Conservation (phyloP, 2,797 vertebrate genomes). For the Pitangus sulphuratus region DNA sequence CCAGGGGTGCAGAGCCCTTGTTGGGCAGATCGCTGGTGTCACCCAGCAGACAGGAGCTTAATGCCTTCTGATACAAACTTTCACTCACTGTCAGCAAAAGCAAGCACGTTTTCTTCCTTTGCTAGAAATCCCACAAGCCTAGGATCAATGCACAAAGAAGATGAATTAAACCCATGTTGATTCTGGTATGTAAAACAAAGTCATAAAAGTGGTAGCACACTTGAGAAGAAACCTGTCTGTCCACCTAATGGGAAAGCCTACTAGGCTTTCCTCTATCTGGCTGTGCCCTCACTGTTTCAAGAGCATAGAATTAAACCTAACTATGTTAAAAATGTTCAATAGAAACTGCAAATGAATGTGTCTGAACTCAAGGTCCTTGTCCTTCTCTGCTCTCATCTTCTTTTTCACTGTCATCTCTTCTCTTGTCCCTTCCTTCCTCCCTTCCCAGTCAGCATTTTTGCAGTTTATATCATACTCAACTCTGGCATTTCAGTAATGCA, state of each 20-base stretch:
- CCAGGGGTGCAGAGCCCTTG: neutral
- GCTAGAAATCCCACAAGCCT: neutral
- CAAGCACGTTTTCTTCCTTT: neutral
- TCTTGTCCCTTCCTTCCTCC: neutral
- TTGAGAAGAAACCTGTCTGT: neutral
- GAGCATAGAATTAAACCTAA: neutral
- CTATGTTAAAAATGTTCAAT: neutral
- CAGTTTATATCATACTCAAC: slow-evolving; percentile 34
- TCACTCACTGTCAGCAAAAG: neutral
- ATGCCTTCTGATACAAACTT: neutral
- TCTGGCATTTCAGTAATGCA: slow-evolving; percentile 26
- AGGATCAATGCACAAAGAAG: neutral
- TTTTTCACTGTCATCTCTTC: neutral
- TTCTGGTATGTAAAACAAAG: neutral
- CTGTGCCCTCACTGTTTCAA: neutral
- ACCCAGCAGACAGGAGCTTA: neutral
- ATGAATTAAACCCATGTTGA: neutral
- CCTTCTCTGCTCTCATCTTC: neutral
- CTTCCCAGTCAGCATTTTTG: neutral
- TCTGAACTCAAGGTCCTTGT: neutral
- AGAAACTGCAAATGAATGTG: neutral
- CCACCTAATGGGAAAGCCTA: neutral
- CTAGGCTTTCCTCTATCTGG: neutral
- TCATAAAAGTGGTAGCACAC: neutral
- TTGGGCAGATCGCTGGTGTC: neutral